phyloP scores from a whole-genome alignment of 2,113 vertebrate genomes.

The Oncorhynchus nerka region DNA sequence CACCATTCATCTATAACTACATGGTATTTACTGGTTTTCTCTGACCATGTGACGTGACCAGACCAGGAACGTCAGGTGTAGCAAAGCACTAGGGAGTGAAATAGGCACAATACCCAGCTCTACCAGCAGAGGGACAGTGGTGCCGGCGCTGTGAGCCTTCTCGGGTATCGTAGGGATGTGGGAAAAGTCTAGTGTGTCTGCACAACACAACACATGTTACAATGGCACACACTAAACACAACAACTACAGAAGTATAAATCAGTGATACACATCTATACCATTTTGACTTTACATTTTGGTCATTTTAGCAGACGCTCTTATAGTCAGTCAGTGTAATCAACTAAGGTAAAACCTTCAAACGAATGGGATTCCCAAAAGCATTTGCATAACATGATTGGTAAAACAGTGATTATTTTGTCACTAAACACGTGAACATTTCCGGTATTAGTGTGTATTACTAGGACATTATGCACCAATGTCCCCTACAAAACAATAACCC shows the following conservation, averaged over 20 bases:
- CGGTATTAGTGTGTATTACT: background rate
- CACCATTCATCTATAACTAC: too few species aligned
- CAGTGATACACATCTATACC: background rate
- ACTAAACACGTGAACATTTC: background rate
- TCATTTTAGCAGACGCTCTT: background rate
- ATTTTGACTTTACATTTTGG: background rate
- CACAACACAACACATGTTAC: background rate
- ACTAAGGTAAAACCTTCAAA: background rate
- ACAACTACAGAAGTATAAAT: background rate
- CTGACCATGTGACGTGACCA: background rate
- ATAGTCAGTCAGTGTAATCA: background rate
- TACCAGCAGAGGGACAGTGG: conserved; percentile 34
- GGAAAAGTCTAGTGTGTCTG: background rate
- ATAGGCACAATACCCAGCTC: conserved; percentile 11
- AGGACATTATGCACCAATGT: background rate
- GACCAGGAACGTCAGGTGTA: too few species aligned
- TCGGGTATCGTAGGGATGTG: background rate
- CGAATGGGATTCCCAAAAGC: background rate
- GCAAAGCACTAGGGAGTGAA: background rate
- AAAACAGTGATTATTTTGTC: background rate
- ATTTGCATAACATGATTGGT: background rate
- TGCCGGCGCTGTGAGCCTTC: background rate
- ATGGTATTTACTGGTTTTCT: background rate
- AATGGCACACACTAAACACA: background rate
- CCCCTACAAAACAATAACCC: background rate